These are phyloP conservation scores for Psittacula cyanocephala DNA, from an alignment of 2,113 vertebrate species.

Conservation along the genomic window DNA sequence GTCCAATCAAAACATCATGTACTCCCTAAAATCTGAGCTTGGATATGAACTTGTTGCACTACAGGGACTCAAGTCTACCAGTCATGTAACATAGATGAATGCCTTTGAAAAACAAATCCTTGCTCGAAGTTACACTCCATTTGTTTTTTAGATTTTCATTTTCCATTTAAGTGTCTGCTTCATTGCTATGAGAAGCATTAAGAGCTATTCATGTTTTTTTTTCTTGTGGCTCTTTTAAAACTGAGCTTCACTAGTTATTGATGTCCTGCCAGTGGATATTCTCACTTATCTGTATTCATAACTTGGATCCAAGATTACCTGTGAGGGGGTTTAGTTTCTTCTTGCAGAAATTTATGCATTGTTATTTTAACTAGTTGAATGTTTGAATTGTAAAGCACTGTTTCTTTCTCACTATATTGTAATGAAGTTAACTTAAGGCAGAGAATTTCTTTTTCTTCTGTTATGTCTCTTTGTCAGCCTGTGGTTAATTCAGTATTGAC, in stretches of 20 bases:
- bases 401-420: not conserved
- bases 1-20: constrained; percentile 54
- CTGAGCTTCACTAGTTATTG: not conserved
- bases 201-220: not conserved
- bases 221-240: not conserved
- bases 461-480: not conserved
- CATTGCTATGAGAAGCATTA: not conserved
- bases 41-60: not conserved
- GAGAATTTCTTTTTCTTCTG: not conserved
- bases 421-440: not conserved
- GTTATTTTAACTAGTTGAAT: not conserved
- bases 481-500: not conserved
- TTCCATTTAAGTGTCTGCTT: constrained; percentile 13
- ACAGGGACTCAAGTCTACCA: not conserved
- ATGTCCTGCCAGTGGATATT: not conserved
- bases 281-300: not conserved
- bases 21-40: constrained; percentile 1
- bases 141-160: constrained; percentile 19
- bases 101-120: constrained; percentile 36
- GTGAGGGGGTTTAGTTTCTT: not conserved
- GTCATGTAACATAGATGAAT: not conserved
- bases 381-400: not conserved
- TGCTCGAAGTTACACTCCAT: constrained; percentile 26
- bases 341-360: not conserved
- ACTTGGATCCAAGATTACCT: not conserved